phyloP scores from a whole-genome alignment of 2,888 invertebrate genomes.

The Drosophila paracracens region DNA sequence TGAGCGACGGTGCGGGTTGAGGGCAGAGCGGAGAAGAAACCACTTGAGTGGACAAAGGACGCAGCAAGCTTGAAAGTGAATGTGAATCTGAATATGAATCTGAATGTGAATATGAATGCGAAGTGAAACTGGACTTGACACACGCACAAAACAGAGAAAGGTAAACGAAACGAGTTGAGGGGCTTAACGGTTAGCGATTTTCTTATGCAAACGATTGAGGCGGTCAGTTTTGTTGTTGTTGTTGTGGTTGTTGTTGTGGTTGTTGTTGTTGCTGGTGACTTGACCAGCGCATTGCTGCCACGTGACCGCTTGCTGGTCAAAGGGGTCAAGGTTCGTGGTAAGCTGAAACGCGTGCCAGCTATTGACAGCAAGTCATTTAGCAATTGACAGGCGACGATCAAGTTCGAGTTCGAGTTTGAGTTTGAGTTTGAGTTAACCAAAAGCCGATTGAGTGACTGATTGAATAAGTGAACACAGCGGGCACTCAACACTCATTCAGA shows the following conservation, averaged over 20 bases:
- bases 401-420: neutral
- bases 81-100: conserved; percentile 8
- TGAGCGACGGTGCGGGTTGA: neutral
- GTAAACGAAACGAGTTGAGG: neutral
- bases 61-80: conserved; percentile 39
- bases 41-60: conserved; percentile 75
- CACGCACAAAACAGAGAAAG: conserved; percentile 69
- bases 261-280: conserved; percentile 6
- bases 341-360: conserved; percentile 32
- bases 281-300: conserved; percentile 40
- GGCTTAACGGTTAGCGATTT: conserved; percentile 1
- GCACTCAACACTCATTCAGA: neutral
- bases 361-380: conserved; percentile 18
- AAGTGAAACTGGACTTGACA: conserved; percentile 71
- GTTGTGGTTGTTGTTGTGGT: neutral
- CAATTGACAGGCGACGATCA: conserved; percentile 31
- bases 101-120: conserved; percentile 20
- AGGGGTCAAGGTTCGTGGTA: conserved; percentile 49
- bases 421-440: neutral
- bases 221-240: conserved; percentile 40
- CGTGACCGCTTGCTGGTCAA: conserved; percentile 17
- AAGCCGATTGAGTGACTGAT: conserved; percentile 39
- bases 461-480: conserved; percentile 37
- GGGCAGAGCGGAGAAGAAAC: conserved; percentile 15
- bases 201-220: conserved; percentile 9